phyloP scores from a whole-genome alignment of 37 sponge, comb jelly and placozoan species.

The Ianthella basta region DNA sequence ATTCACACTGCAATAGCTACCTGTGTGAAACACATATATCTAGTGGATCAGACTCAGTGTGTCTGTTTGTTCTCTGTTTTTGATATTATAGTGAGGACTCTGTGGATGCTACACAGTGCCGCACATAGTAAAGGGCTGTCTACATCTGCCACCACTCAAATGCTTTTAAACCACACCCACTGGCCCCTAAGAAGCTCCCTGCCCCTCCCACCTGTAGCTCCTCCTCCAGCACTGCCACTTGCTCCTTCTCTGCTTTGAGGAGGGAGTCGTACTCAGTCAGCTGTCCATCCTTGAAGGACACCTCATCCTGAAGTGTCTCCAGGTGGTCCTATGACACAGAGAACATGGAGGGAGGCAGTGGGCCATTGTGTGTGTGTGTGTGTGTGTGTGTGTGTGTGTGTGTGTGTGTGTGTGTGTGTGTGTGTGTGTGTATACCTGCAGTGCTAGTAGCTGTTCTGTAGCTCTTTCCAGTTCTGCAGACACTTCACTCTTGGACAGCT shows the following conservation, averaged over 20 bases:
- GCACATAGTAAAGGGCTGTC: too few species aligned
- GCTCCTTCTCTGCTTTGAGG: slow-evolving; percentile 55
- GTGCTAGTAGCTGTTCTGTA: slow-evolving; percentile 57
- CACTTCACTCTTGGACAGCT: slow-evolving; percentile 35
- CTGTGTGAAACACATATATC: too few species aligned
- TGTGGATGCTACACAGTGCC: too few species aligned
- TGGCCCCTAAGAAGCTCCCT: neutral
- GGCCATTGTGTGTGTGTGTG: too few species aligned
- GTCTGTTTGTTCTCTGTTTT: too few species aligned
- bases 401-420: neutral
- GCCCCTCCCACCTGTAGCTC: slow-evolving; percentile 58
- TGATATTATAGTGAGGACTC: too few species aligned
- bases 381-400: too few species aligned
- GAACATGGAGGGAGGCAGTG: neutral
- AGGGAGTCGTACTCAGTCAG: slow-evolving; percentile 46
- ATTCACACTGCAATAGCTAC: too few species aligned
- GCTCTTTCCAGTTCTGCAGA: slow-evolving; percentile 50
- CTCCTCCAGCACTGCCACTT: slow-evolving; percentile 31
- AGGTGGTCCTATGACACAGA: slow-evolving; percentile 61
- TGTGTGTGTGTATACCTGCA: slow-evolving; percentile 56
- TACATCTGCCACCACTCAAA: too few species aligned
- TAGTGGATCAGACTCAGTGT: too few species aligned
- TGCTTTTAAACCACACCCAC: too few species aligned
- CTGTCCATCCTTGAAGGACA: slow-evolving; percentile 67
- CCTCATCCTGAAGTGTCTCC: slow-evolving; percentile 77